Percentiles rank a stretch among this genome's conserved stretches.
Conservation (phyloP, 2,888 invertebrate genomes). For the Gandaritis pyraliata region DNA sequence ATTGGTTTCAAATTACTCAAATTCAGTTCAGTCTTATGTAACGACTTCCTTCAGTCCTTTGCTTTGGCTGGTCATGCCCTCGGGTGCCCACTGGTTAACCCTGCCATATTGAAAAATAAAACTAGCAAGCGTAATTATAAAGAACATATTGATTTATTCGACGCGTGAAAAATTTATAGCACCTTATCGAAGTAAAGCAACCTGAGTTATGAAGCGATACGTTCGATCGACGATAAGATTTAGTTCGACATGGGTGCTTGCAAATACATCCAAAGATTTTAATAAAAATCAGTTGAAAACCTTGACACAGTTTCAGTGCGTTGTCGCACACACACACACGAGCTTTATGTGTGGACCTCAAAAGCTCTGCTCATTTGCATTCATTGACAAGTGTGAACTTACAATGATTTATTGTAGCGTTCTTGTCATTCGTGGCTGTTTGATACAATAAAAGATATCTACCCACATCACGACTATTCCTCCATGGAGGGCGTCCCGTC, state of each 20-base stretch:
- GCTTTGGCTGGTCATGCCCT: slow-evolving; percentile 24
- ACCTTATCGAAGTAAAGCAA: slow-evolving; percentile 32
- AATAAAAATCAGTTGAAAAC: slow-evolving; percentile 76
- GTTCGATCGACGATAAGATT: slow-evolving; percentile 10
- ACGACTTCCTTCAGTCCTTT: slow-evolving; percentile 33
- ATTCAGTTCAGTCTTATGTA: slow-evolving; percentile 32
- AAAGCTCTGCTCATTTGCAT: slow-evolving; percentile 43
- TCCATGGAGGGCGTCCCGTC: background rate
- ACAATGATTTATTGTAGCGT: slow-evolving; percentile 22
- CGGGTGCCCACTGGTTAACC: slow-evolving; percentile 35
- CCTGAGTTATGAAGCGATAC: slow-evolving; percentile 2
- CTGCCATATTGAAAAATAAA: slow-evolving; percentile 35
- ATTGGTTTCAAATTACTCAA: slow-evolving; percentile 29
- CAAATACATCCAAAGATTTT: slow-evolving; percentile 50
- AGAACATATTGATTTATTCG: slow-evolving; percentile 38
- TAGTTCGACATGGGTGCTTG: slow-evolving; percentile 35
- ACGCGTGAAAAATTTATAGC: slow-evolving; percentile 25
- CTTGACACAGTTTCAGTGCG: slow-evolving; percentile 72
- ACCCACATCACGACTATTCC: background rate
- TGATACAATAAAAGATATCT: background rate
- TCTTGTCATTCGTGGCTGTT: slow-evolving; percentile 6
- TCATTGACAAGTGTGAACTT: slow-evolving; percentile 30
- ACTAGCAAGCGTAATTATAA: slow-evolving; percentile 38
- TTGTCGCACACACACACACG: slow-evolving; percentile 55
- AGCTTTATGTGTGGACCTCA: slow-evolving; percentile 35